Conservation (phyloP, 2,797 vertebrate genomes). For the Tapera naevia region DNA sequence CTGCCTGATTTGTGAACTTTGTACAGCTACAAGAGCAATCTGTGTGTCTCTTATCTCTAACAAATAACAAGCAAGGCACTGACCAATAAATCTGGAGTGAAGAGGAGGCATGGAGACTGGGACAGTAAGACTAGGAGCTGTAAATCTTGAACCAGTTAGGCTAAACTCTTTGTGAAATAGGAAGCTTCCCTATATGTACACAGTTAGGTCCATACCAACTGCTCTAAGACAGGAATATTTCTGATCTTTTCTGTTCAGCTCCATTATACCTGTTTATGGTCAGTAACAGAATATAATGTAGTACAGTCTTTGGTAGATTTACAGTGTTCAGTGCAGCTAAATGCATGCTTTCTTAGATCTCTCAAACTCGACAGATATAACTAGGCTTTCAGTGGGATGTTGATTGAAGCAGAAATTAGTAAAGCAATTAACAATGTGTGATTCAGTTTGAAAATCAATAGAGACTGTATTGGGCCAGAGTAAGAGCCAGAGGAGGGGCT, state of each 20-base stretch:
- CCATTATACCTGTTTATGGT: not conserved
- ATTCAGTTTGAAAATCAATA: slow-evolving; percentile 30
- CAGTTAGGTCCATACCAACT: not conserved
- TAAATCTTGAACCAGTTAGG: not conserved
- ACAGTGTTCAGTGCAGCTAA: not conserved
- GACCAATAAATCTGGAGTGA: not conserved
- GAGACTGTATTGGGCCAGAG: not conserved
- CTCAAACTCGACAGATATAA: not conserved
- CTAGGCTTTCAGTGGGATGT: slow-evolving; percentile 12
- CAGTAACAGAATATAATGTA: not conserved
- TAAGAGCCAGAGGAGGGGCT: not conserved
- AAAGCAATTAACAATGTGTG: slow-evolving; percentile 8
- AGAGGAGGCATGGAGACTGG: not conserved
- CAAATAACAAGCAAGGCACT: not conserved
- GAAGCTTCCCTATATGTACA: not conserved
- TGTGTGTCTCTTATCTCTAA: not conserved
- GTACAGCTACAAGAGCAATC: not conserved
- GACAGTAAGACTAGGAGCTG: not conserved
- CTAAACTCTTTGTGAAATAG: not conserved
- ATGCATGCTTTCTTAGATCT: not conserved
- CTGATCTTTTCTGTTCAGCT: not conserved
- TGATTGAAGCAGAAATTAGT: slow-evolving; percentile 24
- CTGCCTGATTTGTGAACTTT: not conserved
- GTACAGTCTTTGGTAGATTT: not conserved
- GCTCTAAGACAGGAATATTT: not conserved